Evolutionary conservation across 2,797 vertebrate genomes (phyloP).

Genomic region (Scleropages formosus): DNA sequence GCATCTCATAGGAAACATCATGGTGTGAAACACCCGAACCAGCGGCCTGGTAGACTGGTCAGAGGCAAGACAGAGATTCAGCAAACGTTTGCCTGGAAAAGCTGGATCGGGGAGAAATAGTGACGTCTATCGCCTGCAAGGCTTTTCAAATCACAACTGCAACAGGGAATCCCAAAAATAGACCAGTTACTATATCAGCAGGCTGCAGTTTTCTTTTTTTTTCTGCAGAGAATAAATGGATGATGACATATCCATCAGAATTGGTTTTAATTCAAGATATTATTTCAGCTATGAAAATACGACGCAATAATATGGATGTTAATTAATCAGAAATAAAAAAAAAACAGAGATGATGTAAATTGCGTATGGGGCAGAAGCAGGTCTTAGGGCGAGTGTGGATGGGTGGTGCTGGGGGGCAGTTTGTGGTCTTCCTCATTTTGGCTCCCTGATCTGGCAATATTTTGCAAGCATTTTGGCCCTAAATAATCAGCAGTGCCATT

Average conservation of each 20-base stretch:
- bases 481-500: slow-evolving; percentile 58
- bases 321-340: not conserved
- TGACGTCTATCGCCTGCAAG: slow-evolving; percentile 47
- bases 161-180: slow-evolving; percentile 59
- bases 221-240: slow-evolving; percentile 1
- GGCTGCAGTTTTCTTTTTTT: slow-evolving; percentile 32
- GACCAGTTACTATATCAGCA: slow-evolving; percentile 45
- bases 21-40: slow-evolving; percentile 22
- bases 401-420: slow-evolving; percentile 25
- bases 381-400: slow-evolving; percentile 46
- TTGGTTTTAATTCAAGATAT: not conserved
- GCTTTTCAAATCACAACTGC: slow-evolving; percentile 58
- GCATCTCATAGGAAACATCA: slow-evolving; percentile 34
- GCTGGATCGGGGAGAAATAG: slow-evolving; percentile 60
- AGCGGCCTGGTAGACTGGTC: not conserved
- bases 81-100: slow-evolving; percentile 39
- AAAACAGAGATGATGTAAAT: not conserved
- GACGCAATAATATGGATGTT: not conserved
- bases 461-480: slow-evolving; percentile 34
- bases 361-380: slow-evolving; percentile 30
- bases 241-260: not conserved
- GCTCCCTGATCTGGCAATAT: slow-evolving; percentile 46
- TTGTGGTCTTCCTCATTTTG: slow-evolving; percentile 46
- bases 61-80: slow-evolving; percentile 5
- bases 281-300: not conserved